Evolutionary conservation across 2,797 vertebrate species (phyloP).

Genomic region (Glyptemys insculpta): DNA sequence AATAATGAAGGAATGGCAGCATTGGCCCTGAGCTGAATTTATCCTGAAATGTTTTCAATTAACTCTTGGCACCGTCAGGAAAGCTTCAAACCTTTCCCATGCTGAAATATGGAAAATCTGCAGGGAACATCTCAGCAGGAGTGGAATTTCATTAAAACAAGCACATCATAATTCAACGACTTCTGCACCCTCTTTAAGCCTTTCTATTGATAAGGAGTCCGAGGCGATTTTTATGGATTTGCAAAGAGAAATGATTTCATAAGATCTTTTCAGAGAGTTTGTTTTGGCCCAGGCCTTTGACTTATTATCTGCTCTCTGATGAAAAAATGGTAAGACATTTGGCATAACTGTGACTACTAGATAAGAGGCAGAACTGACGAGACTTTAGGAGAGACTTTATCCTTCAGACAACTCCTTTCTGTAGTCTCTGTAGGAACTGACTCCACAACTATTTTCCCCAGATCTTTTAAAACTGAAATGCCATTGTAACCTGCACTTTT

Average conservation of each 20-base stretch:
- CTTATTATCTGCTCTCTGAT: constrained; percentile 84
- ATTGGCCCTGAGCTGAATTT: constrained; percentile 87
- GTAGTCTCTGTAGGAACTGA: constrained; percentile 20
- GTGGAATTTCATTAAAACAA: constrained; percentile 89
- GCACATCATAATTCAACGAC: constrained; percentile 88
- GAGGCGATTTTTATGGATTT: constrained; percentile 84
- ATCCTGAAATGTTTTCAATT: constrained; percentile 92
- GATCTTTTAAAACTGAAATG: constrained; percentile 29
- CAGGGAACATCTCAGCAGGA: constrained; percentile 89
- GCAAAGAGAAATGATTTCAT: constrained; percentile 85
- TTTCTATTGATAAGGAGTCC: constrained; percentile 84
- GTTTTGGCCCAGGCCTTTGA: constrained; percentile 78
- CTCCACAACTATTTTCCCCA: constrained; percentile 36
- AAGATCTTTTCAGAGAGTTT: constrained; percentile 81
- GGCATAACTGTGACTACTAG: constrained; percentile 84
- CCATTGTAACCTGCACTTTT: constrained; percentile 28
- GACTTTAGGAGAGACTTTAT: constrained; percentile 2
- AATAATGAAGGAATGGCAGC: constrained; percentile 84
- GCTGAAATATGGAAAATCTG: constrained; percentile 92
- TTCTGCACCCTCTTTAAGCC: constrained; percentile 86
- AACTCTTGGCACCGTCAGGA: constrained; percentile 88
- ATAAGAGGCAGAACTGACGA: constrained; percentile 64
- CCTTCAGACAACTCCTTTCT: constrained; percentile 40
- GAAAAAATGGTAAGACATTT: constrained; percentile 86
- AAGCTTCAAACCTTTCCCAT: constrained; percentile 88